Evolutionary conservation across 2,888 invertebrate genomes (phyloP).

Genomic region (Ormyrus pomaceus): DNA sequence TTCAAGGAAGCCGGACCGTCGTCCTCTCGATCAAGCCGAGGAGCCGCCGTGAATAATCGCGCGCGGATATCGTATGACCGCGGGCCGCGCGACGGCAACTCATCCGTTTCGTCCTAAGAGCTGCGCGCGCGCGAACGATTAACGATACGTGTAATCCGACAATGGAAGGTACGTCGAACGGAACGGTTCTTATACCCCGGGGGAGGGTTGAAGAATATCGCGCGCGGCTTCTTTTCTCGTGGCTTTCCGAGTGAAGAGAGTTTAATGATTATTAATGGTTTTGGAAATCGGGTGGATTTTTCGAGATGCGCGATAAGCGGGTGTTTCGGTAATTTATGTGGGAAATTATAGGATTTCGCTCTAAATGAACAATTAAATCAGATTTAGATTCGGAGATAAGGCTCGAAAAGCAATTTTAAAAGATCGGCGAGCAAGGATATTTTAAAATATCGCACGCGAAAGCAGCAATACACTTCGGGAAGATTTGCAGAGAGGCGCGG

Average conservation of each 20-base stretch:
- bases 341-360: too few relatives aligned
- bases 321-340: too few relatives aligned
- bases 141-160: constrained; percentile 38
- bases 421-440: too few relatives aligned
- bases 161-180: constrained; percentile 8
- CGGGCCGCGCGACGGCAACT: background rate
- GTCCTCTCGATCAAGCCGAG: constrained; percentile 40
- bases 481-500: background rate
- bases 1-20: constrained; percentile 42
- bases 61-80: constrained; percentile 51
- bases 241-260: background rate
- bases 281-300: too few relatives aligned
- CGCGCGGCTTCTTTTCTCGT: background rate
- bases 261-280: too few relatives aligned
- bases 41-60: constrained; percentile 29
- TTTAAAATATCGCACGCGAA: too few relatives aligned
- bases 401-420: too few relatives aligned
- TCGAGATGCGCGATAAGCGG: too few relatives aligned
- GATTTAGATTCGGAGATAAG: too few relatives aligned
- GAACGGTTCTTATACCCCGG: too few relatives aligned
- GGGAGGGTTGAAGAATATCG: background rate
- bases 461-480: too few relatives aligned
- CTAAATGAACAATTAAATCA: too few relatives aligned
- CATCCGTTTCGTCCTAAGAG: background rate
- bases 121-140: constrained; percentile 21